These are phyloP conservation scores for Tethea ocularis DNA, from an alignment of 2,888 invertebrate genomes.

Conservation along the genomic window DNA sequence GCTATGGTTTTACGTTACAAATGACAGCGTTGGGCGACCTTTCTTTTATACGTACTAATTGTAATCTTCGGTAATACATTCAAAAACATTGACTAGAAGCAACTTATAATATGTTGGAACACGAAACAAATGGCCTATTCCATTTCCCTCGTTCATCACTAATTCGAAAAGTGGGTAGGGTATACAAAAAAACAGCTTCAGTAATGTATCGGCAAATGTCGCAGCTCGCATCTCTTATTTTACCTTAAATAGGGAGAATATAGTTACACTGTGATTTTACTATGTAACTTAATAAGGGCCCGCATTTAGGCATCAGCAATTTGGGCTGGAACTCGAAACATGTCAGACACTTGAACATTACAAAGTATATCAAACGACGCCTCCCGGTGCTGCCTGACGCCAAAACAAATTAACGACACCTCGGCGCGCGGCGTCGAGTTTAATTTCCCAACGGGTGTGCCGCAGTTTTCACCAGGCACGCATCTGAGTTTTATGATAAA, in stretches of 20 bases:
- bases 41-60: too few species aligned
- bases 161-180: neutral
- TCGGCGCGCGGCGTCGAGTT: conserved; percentile 59
- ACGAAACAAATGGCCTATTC: neutral
- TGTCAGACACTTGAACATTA: conserved; percentile 13
- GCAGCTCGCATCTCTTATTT: too few species aligned
- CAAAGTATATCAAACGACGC: conserved; percentile 12
- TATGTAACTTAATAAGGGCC: neutral
- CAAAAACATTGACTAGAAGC: too few species aligned
- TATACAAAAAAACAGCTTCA: neutral
- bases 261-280: too few species aligned
- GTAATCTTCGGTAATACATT: too few species aligned
- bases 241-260: too few species aligned
- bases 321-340: conserved; percentile 14
- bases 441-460: conserved; percentile 76
- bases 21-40: too few species aligned
- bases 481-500: conserved; percentile 51
- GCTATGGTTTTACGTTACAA: too few species aligned
- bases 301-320: conserved; percentile 7
- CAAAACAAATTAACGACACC: conserved; percentile 74
- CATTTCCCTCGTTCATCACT: neutral
- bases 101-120: neutral
- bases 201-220: neutral
- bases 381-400: conserved; percentile 40
- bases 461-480: conserved; percentile 53